Evolutionary conservation across 2,797 vertebrate species (phyloP), one percentile per base, ranked within the genome.

Genomic region (Hydrocynus forskahlii): DNA sequence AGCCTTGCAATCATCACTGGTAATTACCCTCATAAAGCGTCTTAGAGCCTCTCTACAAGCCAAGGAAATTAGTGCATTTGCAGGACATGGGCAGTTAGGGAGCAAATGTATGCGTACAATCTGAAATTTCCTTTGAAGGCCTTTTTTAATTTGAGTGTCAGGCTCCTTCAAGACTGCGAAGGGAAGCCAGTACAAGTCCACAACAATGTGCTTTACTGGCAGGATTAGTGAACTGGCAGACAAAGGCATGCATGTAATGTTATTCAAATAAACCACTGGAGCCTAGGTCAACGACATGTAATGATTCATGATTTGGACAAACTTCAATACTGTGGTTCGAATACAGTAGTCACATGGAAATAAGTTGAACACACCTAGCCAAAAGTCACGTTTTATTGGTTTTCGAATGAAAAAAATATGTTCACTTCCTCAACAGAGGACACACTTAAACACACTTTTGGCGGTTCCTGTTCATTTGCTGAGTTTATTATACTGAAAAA

Each of bases 21-120:
- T 86, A 85, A 86, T 86, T 83, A 83, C 79, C 68, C 78, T 81
- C 75, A 85, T 80, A 81, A 82, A 82, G 35, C 77, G 78, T 67
- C 81, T 77, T 79, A 81, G 81, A 82, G 78, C 75, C 66, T 82
- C 13, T 57, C 74, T 66, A 57, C 67, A 79, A 83, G 76, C 73
- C 70, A 29, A 48, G 76, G 48, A 80, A 85, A 82, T 78, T 76
- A 80, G 67, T 60, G 29, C 66, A 75, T 83, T 88, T 83, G 70
- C 76, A 78, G 73, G 48, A 64, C 71, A 69, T 17, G 79, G 48
- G 64, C 80, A 82, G 64, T 86, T 79, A 64, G 17, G 69, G 54
- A 70, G 63, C 0, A 76, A 55, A 76, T 73, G 7, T 57, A 59
- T 81, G 66, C 66, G 16, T 43, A 68, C 63, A 71, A 14, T 38